Base-by-base conservation (phyloP, 30 jellyfish, hydroid and myxozoan species). In the Hydractinia symbiolongicarpus region DNA sequence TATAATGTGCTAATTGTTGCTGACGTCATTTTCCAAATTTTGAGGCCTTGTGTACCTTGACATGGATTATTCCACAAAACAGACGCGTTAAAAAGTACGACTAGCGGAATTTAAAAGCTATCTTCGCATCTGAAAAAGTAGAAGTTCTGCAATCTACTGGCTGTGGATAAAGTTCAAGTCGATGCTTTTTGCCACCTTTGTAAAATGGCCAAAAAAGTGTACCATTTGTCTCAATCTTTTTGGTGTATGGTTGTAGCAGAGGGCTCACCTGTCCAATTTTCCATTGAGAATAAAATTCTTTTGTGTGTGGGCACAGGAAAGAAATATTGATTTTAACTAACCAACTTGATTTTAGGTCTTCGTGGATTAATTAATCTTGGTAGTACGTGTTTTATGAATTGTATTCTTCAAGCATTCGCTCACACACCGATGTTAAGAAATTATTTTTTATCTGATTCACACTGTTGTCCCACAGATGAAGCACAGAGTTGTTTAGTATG, bases 361-460 rank as follows among this genome's bases (percentile, higher is more conserved):
- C 86, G 97, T 21, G 97, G 97, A 4, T 67, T 90, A 55, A 90
- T 90, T 6, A 90, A 90, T 78, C 95, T 90, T 62, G 97, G 97
- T 50, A 90, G 89, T 66, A 90, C 97, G 16, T 90, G 97, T 77
- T 90, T 90, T 68, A 90, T 90, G 97, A 90, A 90, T 62, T 84
- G 95, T 66, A 90, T 90, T 52, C 81, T 90, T 15, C 97, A 90
- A 78, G 97, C 97, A 17, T 56, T 90, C 70, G 79, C 85, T 30
- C 97, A 90, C 51, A 90, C 97, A 7, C 97, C 97, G 57, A 90
- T 90, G 97, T 89, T 90, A 30, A 62, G 95, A 76, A 84, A 88
- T 75, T 90, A 90, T 69, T 90, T 90, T 81, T 74, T 90, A 54
- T 90, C 97, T 6, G 97, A 90, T 30, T 78, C 68, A 52, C 97